These are phyloP conservation scores for Gila robusta DNA, from an alignment of 2,797 vertebrate genomes.

Conservation along the genomic window DNA sequence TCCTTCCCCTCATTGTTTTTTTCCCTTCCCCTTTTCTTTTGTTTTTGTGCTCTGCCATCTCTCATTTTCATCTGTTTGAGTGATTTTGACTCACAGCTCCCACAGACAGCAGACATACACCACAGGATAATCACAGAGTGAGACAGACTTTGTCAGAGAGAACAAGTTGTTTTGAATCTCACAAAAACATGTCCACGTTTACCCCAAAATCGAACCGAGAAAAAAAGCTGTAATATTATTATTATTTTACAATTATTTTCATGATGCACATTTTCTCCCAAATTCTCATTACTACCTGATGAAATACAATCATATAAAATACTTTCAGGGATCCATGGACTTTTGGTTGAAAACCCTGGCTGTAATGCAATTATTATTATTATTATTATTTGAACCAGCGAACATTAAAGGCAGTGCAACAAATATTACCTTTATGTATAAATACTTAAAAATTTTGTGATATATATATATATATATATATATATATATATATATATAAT, in stretches of 20 bases:
- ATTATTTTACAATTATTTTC: background rate
- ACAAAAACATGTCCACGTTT: background rate
- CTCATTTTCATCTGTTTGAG: constrained; percentile 33
- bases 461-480: too few relatives aligned
- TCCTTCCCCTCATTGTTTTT: constrained; percentile 18
- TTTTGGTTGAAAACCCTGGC: background rate
- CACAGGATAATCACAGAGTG: constrained; percentile 13
- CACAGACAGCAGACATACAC: background rate
- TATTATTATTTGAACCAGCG: background rate
- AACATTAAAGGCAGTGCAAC: background rate
- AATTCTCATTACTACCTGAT: background rate
- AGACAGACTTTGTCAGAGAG: background rate
- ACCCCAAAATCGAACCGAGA: background rate
- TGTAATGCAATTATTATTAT: background rate
- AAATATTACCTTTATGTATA: too few relatives aligned
- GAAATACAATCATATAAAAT: background rate
- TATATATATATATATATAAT: too few relatives aligned
- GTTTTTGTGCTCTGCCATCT: constrained; percentile 19
- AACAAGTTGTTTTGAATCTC: background rate
- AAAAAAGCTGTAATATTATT: background rate
- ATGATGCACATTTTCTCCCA: background rate
- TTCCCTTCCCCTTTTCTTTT: constrained; percentile 30
- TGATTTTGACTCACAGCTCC: constrained; percentile 12
- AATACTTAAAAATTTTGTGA: too few relatives aligned
- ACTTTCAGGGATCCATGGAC: background rate